Conservation (phyloP, 2,888 invertebrate species). For the Drosophila infuscata region DNA sequence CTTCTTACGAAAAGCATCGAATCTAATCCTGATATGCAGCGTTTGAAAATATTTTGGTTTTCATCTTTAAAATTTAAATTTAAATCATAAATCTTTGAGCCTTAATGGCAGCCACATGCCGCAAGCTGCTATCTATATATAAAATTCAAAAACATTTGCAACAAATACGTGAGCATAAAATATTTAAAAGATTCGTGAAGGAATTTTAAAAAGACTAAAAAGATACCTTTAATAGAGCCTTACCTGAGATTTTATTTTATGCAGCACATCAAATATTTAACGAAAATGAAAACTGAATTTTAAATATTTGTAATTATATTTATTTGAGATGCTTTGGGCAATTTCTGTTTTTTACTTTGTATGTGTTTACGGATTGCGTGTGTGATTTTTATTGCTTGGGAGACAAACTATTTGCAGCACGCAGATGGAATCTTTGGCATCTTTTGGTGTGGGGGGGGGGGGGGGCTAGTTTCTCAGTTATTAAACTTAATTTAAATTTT, state of each 20-base stretch:
- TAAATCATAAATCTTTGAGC: neutral
- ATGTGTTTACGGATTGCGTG: neutral
- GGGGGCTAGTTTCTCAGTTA: neutral
- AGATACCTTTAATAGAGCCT: neutral
- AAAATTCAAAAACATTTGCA: neutral
- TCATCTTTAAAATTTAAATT: neutral
- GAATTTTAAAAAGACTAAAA: neutral
- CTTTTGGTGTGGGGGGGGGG: neutral
- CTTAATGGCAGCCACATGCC: neutral
- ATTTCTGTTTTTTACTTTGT: neutral
- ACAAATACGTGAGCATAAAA: neutral
- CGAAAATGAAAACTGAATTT: neutral
- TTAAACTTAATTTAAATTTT: neutral
- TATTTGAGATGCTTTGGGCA: neutral
- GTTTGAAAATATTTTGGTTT: neutral
- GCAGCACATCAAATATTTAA: neutral
- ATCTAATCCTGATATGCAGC: neutral
- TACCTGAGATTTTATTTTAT: neutral
- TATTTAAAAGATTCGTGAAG: neutral
- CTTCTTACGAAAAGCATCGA: neutral
- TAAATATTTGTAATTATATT: neutral
- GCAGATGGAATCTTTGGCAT: neutral
- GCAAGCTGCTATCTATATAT: neutral
- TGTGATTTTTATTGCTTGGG: conserved; percentile 3
- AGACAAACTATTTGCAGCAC: conserved; percentile 12